A percentile compares a stretch with the other conserved stretches of the same genome.
Evolutionary conservation across 2,113 vertebrate species (phyloP).

Genomic region (Delphinus delphis): DNA sequence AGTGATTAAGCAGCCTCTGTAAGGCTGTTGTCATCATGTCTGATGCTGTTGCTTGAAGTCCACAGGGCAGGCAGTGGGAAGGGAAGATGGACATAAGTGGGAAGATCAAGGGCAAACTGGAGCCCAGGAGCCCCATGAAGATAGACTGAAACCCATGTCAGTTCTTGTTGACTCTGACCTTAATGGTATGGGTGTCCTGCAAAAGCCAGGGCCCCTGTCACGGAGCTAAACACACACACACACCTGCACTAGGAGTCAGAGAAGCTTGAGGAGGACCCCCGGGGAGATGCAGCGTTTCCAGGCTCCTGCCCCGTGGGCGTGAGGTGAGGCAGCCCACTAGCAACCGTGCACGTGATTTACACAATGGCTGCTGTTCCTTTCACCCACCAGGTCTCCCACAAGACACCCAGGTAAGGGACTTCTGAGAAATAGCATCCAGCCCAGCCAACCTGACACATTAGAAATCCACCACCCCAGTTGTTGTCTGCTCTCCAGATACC

Average conservation of each 20-base stretch:
- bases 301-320: fast-evolving
- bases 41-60: not conserved
- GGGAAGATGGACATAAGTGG: not conserved
- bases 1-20: not conserved
- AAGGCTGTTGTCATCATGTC: not conserved
- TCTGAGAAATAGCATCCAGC: not conserved
- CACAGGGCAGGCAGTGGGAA: not conserved
- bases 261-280: not conserved
- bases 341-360: fast-evolving
- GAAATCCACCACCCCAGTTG: too few relatives aligned
- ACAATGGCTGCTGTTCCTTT: not conserved
- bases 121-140: not conserved
- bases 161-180: not conserved
- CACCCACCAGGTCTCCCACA: not conserved
- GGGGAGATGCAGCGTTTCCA: too few relatives aligned
- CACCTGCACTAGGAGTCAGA: not conserved
- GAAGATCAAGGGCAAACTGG: too few relatives aligned
- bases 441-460: not conserved
- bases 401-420: not conserved
- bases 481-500: not conserved
- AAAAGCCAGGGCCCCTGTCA: not conserved
- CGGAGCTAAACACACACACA: not conserved
- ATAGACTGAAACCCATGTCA: not conserved
- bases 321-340: not conserved
- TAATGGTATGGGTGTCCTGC: not conserved